These are phyloP conservation scores for Eupithecia centaureata DNA, from an alignment of 2,888 invertebrate genomes.

Conservation along the genomic window DNA sequence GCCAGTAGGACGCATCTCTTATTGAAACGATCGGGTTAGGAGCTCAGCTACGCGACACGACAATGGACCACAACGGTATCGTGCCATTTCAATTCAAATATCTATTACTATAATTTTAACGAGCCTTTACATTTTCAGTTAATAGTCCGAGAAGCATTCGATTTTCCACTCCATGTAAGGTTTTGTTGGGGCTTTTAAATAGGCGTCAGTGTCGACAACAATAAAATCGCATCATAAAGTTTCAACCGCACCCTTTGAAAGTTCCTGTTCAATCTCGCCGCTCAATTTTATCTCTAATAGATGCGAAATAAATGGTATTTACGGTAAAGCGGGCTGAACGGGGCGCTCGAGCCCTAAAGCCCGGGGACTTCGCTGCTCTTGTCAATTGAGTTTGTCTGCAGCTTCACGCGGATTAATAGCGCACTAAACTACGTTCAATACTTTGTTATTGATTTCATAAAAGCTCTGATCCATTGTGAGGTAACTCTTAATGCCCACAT, in stretches of 20 bases:
- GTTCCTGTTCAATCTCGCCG: slow-evolving; percentile 74
- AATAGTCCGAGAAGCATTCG: slow-evolving; percentile 50
- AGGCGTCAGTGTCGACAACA: slow-evolving; percentile 68
- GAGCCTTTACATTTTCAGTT: slow-evolving; percentile 44
- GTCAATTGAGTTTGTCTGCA: slow-evolving; percentile 84
- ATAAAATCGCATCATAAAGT: slow-evolving; percentile 76
- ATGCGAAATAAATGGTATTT: slow-evolving; percentile 69
- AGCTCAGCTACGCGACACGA: slow-evolving; percentile 69
- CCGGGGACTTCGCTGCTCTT: slow-evolving; percentile 61
- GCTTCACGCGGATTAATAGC: slow-evolving; percentile 77
- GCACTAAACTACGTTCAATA: slow-evolving; percentile 75
- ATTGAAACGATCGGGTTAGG: slow-evolving; percentile 72
- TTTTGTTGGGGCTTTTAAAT: slow-evolving; percentile 59
- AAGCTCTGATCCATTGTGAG: slow-evolving; percentile 66
- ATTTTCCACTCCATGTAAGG: slow-evolving; percentile 58
- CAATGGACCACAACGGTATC: slow-evolving; percentile 62
- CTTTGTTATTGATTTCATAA: slow-evolving; percentile 75
- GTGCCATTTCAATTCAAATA: slow-evolving; percentile 56
- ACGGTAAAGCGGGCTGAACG: slow-evolving; percentile 72
- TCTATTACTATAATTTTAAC: slow-evolving; percentile 48
- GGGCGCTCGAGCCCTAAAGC: slow-evolving; percentile 71
- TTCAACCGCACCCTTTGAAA: slow-evolving; percentile 71
- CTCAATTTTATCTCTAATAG: slow-evolving; percentile 77
- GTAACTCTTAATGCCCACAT: slow-evolving; percentile 47
- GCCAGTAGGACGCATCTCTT: slow-evolving; percentile 78